phyloP scores from a whole-genome alignment of 1,140 invertebrate genomes.

The Yoshiicerus persimilis region DNA sequence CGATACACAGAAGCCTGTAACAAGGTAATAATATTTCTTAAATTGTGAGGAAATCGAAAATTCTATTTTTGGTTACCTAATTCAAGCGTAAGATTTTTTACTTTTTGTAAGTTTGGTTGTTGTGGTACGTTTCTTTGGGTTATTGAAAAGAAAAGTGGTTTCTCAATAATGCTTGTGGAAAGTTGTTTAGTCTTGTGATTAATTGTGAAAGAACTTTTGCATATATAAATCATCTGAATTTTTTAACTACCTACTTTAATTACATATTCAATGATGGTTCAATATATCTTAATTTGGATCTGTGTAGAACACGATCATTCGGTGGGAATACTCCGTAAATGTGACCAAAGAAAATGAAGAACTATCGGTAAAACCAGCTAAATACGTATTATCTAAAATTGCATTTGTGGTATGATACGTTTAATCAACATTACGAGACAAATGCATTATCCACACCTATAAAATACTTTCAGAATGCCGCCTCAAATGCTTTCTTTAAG shows the following conservation, averaged over 20 bases:
- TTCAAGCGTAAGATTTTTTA: too few relatives aligned
- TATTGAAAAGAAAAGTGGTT: too few relatives aligned
- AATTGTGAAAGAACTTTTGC: too few relatives aligned
- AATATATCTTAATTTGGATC: neutral
- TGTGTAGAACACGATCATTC: neutral
- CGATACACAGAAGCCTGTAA: slow-evolving; percentile 5
- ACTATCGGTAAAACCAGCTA: neutral
- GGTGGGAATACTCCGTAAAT: slow-evolving; percentile 13
- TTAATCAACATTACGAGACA: neutral
- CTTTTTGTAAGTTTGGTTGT: too few relatives aligned
- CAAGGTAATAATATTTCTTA: neutral
- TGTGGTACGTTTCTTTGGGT: too few relatives aligned
- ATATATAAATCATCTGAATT: too few relatives aligned
- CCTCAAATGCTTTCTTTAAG: neutral
- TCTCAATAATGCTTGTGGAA: neutral
- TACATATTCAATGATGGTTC: neutral
- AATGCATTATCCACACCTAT: neutral
- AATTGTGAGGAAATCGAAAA: too few relatives aligned
- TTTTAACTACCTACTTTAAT: too few relatives aligned
- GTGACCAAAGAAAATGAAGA: slow-evolving; percentile 1
- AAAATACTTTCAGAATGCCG: neutral
- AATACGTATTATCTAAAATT: neutral
- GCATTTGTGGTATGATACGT: neutral
- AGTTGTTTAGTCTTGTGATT: neutral
- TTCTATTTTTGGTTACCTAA: too few relatives aligned